Percentiles rank a stretch among this genome's conserved stretches.
These are phyloP conservation scores for Pteronotus mesoamericanus DNA, from an alignment of 2,797 vertebrate species.

Conservation along the genomic window DNA sequence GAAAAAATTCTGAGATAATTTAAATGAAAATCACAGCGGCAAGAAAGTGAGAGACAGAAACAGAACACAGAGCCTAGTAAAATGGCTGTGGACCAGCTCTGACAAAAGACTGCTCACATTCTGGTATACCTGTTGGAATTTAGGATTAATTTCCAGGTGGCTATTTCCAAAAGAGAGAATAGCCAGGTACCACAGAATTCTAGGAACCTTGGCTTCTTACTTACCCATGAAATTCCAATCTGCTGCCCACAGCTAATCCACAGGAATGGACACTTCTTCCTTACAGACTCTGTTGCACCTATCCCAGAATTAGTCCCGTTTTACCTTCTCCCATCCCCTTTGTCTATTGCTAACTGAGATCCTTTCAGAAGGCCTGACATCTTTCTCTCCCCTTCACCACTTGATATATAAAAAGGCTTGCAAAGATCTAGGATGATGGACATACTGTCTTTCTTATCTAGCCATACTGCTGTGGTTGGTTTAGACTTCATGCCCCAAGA, in stretches of 20 bases:
- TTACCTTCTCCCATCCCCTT: neutral
- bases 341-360: neutral
- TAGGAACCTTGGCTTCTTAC: too few relatives aligned
- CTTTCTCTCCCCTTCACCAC: neutral
- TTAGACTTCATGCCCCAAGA: neutral
- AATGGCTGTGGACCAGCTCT: neutral
- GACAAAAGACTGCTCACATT: neutral
- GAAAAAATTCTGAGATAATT: neutral
- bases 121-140: neutral
- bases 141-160: neutral
- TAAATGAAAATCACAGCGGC: neutral
- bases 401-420: neutral
- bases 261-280: neutral
- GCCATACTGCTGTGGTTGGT: neutral
- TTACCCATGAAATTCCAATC: neutral
- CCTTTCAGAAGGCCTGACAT: neutral
- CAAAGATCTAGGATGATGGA: neutral
- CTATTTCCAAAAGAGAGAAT: neutral
- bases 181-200: neutral
- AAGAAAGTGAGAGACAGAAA: neutral
- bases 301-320: neutral
- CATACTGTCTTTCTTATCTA: neutral
- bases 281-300: neutral
- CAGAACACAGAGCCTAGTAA: neutral
- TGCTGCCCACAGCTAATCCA: neutral